phyloP scores from a whole-genome alignment of 2,888 invertebrate genomes.

The Phyllotreta cruciferae region DNA sequence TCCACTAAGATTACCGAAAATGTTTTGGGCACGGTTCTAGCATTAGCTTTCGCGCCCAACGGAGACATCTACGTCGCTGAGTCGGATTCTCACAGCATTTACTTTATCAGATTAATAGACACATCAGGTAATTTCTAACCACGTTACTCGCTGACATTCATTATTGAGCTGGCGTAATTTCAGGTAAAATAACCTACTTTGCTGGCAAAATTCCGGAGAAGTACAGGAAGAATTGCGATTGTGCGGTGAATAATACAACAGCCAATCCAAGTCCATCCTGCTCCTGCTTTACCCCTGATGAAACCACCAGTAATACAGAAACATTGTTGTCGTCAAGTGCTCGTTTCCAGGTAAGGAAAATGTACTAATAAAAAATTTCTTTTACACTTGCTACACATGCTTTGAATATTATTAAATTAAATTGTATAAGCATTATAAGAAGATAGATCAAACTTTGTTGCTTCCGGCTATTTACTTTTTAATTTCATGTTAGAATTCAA shows the following conservation, averaged over 20 bases:
- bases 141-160: neutral
- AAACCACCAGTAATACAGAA: conserved; percentile 80
- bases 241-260: conserved; percentile 66
- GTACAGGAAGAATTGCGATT: conserved; percentile 64
- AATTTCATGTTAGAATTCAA: no score
- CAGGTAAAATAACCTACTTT: conserved; percentile 82
- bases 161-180: conserved; percentile 15
- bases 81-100: conserved; percentile 85
- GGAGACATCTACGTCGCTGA: conserved; percentile 94
- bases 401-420: no score
- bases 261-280: conserved; percentile 56
- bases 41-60: conserved; percentile 89
- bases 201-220: conserved; percentile 83
- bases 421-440: no score
- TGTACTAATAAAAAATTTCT: neutral
- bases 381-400: neutral
- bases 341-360: conserved; percentile 66
- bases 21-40: conserved; percentile 80
- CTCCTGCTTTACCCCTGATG: conserved; percentile 53
- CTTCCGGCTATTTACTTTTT: no score
- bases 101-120: conserved; percentile 84
- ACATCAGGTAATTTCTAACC: conserved; percentile 71
- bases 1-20: conserved; percentile 48
- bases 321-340: conserved; percentile 90
- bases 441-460: no score